Evolutionary conservation across 2,113 vertebrate genomes (phyloP).

Genomic region (Coryphaenoides rupestris): DNA sequence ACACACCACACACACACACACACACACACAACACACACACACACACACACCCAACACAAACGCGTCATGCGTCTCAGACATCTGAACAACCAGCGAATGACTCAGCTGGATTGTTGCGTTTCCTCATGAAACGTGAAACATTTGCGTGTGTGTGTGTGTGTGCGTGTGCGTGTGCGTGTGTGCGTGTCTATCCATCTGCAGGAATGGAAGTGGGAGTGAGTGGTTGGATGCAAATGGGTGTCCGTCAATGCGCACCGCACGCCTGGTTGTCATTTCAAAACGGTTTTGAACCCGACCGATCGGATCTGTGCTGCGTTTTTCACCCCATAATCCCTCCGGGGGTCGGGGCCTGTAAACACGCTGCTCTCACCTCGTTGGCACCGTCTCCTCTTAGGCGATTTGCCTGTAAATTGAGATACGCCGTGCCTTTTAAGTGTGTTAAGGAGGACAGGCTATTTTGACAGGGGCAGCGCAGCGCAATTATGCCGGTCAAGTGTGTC

Average conservation of each 20-base stretch:
- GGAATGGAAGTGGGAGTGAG: not conserved
- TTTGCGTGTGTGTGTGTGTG: conserved; percentile 7
- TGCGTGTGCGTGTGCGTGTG: conserved; percentile 2
- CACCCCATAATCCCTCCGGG: conserved; percentile 22
- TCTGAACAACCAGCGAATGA: conserved; percentile 13
- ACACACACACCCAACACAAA: not conserved
- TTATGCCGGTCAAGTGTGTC: conserved; percentile 51
- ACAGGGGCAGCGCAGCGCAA: conserved; percentile 32
- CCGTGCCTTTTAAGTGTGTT: conserved; percentile 38
- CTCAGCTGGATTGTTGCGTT: conserved; percentile 6
- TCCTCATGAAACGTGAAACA: conserved; percentile 36
- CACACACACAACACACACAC: not conserved
- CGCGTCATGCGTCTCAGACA: not conserved
- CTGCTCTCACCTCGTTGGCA: conserved; percentile 40
- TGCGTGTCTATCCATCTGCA: conserved; percentile 3
- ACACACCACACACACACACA: conserved; percentile 17
- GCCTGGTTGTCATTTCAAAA: conserved; percentile 34
- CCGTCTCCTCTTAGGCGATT: conserved; percentile 16
- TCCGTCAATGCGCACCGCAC: conserved; percentile 25
- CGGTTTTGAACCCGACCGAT: conserved; percentile 24
- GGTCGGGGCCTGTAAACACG: conserved; percentile 47
- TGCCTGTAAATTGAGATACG: conserved; percentile 45
- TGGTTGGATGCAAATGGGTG: not conserved
- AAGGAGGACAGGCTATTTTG: conserved; percentile 39
- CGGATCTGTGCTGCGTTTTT: conserved; percentile 27